Evolutionary conservation across 1,140 invertebrate genomes (phyloP), one percentile per base, ranked within the genome.

Genomic region (Plutomurus gul): DNA sequence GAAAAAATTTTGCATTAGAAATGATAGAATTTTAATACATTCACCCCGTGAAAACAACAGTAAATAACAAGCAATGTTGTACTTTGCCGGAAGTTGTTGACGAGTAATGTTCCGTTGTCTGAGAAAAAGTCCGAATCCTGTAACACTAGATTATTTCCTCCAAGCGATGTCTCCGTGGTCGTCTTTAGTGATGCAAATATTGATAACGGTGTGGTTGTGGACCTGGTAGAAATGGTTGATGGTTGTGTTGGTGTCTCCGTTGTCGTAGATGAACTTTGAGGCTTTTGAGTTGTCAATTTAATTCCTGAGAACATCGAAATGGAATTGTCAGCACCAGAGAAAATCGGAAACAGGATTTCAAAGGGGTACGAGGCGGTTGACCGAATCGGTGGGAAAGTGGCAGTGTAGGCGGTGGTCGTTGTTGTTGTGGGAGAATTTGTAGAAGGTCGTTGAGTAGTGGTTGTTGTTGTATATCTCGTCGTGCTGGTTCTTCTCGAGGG

Each of bases 1-100:
- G 91, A 87, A 89, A 90, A 27, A 65, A 65, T n/a, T 65, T 5
- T 65, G 3, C 18, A 4, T 18, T n/a, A 1, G 6, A 18, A 11
- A 49, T 49, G 46, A n/a, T n/a, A n/a, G n/a, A n/a, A n/a, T n/a
- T n/a, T n/a, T n/a, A n/a, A n/a, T n/a, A n/a, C 25, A 6, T 60
- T 3, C 27, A 27, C 27, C 22, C 22, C 16, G 56, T 60, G 27
- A 33, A 6, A 60, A 60, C 3, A 65, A 8, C 39, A 30, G 5
- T 5, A 60, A n/a, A 39, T 43, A 47, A 20, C 43, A 18, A 37
- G 65, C n/a, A 39, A 18, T 22, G 16, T 33, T 75, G 27, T 80
- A 83, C 82, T 82, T 76, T 81, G 75, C 60, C 75, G 79, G 73
- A 79, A 84, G 39, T 82, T 79, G 22, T 70, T 81, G 22, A 82